A percentile compares a stretch with the other conserved stretches of the same genome.
These are phyloP conservation scores for Nesidiocoris tenuis DNA, from an alignment of 2,888 invertebrate species.

Conservation along the genomic window DNA sequence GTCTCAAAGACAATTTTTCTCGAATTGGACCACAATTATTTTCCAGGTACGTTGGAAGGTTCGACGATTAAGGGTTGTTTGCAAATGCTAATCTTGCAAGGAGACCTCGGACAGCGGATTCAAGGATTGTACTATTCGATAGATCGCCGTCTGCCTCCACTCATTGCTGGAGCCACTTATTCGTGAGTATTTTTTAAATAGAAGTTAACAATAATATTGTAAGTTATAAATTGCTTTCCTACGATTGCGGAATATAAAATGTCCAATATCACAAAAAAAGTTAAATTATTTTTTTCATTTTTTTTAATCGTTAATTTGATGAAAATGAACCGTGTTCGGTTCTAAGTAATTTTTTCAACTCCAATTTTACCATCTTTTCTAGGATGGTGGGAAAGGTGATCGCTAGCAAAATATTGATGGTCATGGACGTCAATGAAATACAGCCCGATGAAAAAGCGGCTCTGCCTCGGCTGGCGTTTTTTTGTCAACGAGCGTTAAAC, in stretches of 20 bases:
- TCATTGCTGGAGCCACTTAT: slow-evolving; percentile 8
- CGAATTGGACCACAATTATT: not conserved
- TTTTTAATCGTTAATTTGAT: too few species aligned
- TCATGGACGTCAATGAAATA: slow-evolving; percentile 17
- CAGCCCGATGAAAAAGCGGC: slow-evolving; percentile 20
- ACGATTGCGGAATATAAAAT: too few species aligned
- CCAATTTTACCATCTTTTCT: too few species aligned
- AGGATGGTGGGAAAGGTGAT: slow-evolving; percentile 31
- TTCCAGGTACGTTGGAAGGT: slow-evolving; percentile 25
- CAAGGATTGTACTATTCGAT: slow-evolving; percentile 34
- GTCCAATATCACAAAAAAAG: too few species aligned
- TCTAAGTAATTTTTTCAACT: too few species aligned
- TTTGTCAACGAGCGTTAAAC: slow-evolving; percentile 17
- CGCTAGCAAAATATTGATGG: slow-evolving; percentile 32
- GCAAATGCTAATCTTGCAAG: slow-evolving; percentile 21
- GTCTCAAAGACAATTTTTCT: not conserved
- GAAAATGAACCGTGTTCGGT: too few species aligned
- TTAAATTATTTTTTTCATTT: too few species aligned
- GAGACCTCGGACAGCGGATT: slow-evolving; percentile 32
- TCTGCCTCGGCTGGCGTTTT: slow-evolving; percentile 21
- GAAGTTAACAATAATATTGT: not conserved
- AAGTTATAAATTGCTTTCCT: too few species aligned
- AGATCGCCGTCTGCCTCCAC: slow-evolving; percentile 11
- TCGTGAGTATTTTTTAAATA: not conserved
- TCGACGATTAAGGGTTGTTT: slow-evolving; percentile 19